phyloP scores from a whole-genome alignment of 2,797 vertebrate genomes.

The Chelmon rostratus region DNA sequence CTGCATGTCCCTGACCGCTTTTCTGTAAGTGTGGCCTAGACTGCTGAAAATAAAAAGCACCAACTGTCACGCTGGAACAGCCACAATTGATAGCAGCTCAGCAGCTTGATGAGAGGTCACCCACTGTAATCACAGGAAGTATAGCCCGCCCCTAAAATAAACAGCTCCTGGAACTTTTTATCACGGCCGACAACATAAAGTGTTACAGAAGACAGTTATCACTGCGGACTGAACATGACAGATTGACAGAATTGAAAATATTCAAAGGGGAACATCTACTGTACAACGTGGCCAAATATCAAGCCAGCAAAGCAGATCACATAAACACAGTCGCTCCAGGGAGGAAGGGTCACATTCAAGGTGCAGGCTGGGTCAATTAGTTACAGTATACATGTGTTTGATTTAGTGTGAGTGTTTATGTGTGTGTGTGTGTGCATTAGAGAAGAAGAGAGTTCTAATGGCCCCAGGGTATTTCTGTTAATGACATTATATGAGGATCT shows the following conservation, averaged over 20 bases:
- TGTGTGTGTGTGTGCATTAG: constrained; percentile 30
- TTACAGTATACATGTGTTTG: constrained; percentile 7
- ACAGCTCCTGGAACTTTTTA: constrained; percentile 62
- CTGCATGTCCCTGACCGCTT: constrained; percentile 61
- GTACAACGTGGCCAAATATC: constrained; percentile 5
- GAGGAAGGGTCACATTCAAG: constrained; percentile 23
- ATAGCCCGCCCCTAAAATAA: constrained; percentile 63
- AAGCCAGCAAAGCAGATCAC: constrained; percentile 15
- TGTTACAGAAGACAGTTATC: constrained; percentile 30
- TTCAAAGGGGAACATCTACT: background rate
- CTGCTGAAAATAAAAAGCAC: constrained; percentile 58
- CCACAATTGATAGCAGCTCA: constrained; percentile 70
- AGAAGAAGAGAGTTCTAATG: constrained; percentile 32
- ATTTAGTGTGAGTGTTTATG: constrained; percentile 15
- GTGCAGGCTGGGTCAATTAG: constrained; percentile 41
- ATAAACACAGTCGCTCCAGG: background rate
- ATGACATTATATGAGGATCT: constrained; percentile 54
- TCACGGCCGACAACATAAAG: constrained; percentile 39
- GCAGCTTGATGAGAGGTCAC: constrained; percentile 70
- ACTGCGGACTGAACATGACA: constrained; percentile 12
- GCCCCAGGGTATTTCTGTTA: constrained; percentile 63
- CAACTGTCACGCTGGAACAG: constrained; percentile 61
- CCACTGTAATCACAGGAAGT: constrained; percentile 68
- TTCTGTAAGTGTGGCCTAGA: constrained; percentile 56
- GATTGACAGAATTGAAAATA: constrained; percentile 47